A percentile compares a stretch with the other conserved stretches of the same genome.
phyloP scores from a whole-genome alignment of 1,140 invertebrate species.

The Oryctes rhinoceros region DNA sequence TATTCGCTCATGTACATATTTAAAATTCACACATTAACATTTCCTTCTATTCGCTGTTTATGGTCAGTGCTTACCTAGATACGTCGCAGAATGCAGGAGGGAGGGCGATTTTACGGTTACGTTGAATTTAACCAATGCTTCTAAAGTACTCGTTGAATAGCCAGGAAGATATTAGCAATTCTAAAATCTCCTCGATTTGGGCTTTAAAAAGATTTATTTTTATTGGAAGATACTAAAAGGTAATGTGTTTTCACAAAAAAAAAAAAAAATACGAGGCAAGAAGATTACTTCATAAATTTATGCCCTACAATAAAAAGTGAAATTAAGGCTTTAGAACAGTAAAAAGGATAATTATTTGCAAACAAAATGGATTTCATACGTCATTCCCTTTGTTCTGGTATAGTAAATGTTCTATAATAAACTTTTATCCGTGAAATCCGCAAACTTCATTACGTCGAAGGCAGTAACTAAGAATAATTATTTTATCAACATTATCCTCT shows the following conservation, averaged over 20 bases:
- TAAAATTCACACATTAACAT: no score
- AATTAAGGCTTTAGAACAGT: background rate
- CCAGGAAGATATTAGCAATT: background rate
- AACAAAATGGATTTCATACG: background rate
- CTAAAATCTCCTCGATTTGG: background rate
- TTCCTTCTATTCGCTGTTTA: no score
- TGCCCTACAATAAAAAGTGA: background rate
- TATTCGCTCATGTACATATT: no score
- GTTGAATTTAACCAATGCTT: background rate
- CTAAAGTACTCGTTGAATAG: background rate
- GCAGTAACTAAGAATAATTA: no score
- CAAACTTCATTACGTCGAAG: no score
- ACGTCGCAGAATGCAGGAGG: background rate
- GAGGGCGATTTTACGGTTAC: background rate
- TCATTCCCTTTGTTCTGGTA: no score
- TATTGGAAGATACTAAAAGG: background rate
- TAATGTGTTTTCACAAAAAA: slow-evolving; percentile 2
- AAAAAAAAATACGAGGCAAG: background rate
- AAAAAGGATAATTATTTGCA: background rate
- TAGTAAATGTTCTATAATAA: no score
- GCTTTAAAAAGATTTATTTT: slow-evolving; percentile 14
- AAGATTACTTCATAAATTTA: background rate
- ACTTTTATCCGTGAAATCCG: no score
- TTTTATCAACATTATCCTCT: no score
- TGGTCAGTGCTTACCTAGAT: no score